phyloP scores from a whole-genome alignment of 2,113 vertebrate species.

The Scomber scombrus region DNA sequence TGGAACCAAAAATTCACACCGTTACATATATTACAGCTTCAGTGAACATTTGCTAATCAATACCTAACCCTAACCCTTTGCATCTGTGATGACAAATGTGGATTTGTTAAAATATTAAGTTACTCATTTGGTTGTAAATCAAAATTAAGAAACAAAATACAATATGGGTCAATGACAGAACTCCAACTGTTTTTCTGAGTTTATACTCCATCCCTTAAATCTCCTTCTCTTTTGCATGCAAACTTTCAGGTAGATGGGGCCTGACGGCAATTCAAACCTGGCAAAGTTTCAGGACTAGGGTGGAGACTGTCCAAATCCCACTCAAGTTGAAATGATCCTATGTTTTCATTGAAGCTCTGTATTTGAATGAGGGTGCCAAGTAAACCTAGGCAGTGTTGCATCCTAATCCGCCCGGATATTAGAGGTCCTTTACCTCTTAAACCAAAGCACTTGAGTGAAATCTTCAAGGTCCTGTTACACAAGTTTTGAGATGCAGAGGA shows the following conservation, averaged over 20 bases:
- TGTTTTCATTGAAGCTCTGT: conserved; percentile 52
- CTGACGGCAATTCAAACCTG: conserved; percentile 47
- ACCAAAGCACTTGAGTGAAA: conserved; percentile 49
- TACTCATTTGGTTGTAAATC: not conserved
- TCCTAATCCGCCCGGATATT: conserved; percentile 63
- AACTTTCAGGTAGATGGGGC: conserved; percentile 18
- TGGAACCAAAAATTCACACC: no score
- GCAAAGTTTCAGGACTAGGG: conserved; percentile 10
- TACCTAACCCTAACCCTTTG: not conserved
- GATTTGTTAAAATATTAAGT: conserved; percentile 3
- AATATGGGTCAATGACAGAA: not conserved
- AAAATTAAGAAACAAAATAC: not conserved
- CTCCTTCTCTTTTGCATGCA: conserved; percentile 9
- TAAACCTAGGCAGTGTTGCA: conserved; percentile 42
- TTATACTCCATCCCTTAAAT: conserved; percentile 16
- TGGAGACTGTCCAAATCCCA: conserved; percentile 45
- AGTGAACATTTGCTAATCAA: no score
- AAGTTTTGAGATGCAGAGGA: conserved; percentile 25
- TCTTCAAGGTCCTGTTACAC: conserved; percentile 36
- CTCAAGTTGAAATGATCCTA: conserved; percentile 49
- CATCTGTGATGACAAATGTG: not conserved
- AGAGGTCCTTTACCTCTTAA: conserved; percentile 44
- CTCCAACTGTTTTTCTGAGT: not conserved
- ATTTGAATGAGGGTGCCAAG: conserved; percentile 61
- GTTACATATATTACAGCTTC: no score